phyloP scores from a whole-genome alignment of 2,888 invertebrate genomes.

The Heliconius ethilla region DNA sequence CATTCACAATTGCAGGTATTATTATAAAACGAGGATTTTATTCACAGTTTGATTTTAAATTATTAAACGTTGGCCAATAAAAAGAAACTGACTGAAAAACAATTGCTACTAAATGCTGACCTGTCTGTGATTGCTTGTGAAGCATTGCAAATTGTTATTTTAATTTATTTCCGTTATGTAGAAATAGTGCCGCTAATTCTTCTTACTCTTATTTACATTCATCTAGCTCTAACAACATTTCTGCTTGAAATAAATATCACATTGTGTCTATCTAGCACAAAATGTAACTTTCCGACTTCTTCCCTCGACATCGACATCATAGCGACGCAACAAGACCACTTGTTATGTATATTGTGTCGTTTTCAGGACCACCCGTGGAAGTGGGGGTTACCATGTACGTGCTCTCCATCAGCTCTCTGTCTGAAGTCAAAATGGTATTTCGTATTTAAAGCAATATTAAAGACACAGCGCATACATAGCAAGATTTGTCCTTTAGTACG shows the following conservation, averaged over 20 bases:
- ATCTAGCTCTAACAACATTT: slow-evolving; percentile 25
- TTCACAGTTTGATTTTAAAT: background rate
- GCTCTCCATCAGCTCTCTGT: slow-evolving; percentile 92
- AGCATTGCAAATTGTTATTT: slow-evolving; percentile 19
- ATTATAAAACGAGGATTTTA: background rate
- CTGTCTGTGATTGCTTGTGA: slow-evolving; percentile 6
- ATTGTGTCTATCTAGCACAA: slow-evolving; percentile 15
- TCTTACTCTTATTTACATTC: slow-evolving; percentile 24
- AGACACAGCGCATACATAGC: slow-evolving; percentile 78
- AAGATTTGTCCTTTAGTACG: slow-evolving; percentile 72
- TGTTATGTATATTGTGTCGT: slow-evolving; percentile 68
- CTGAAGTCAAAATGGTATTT: slow-evolving; percentile 90
- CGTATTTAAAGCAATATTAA: slow-evolving; percentile 70
- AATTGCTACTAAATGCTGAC: background rate
- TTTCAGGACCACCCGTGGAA: slow-evolving; percentile 91
- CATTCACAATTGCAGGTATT: slow-evolving; percentile 12
- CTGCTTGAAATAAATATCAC: slow-evolving; percentile 20
- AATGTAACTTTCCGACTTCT: slow-evolving; percentile 20
- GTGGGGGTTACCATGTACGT: slow-evolving; percentile 93
- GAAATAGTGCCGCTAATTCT: slow-evolving; percentile 25
- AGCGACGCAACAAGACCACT: slow-evolving; percentile 30
- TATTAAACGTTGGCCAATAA: background rate
- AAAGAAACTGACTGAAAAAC: background rate
- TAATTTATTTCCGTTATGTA: slow-evolving; percentile 21
- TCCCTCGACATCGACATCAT: slow-evolving; percentile 5